Evolutionary conservation across 1,140 invertebrate species (phyloP).

Genomic region (Leptinotarsa lineolata): DNA sequence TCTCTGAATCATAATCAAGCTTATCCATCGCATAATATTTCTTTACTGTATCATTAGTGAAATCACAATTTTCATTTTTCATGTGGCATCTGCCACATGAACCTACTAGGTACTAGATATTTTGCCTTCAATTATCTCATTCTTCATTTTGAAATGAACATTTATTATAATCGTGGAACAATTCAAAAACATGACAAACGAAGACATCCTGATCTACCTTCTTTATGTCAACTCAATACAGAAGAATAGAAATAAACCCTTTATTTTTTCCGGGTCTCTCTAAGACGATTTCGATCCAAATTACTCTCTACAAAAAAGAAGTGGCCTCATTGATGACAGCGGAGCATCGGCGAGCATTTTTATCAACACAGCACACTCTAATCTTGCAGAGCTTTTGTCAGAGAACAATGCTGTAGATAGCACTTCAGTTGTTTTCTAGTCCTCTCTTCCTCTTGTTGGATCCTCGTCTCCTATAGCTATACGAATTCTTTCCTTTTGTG

Average conservation of each 20-base stretch:
- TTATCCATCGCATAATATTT: too few relatives aligned
- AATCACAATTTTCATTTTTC: too few relatives aligned
- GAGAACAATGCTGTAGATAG: slow-evolving; percentile 17
- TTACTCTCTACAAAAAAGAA: slow-evolving; percentile 7
- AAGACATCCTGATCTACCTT: background rate
- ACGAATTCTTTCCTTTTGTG: slow-evolving; percentile 7
- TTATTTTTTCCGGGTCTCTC: background rate
- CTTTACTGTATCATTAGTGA: too few relatives aligned
- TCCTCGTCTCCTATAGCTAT: background rate
- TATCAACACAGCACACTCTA: slow-evolving; percentile 21
- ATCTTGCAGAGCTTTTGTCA: slow-evolving; percentile 21
- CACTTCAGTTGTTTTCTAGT: slow-evolving; percentile 23
- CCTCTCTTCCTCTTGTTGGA: background rate
- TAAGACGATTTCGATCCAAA: slow-evolving; percentile 6
- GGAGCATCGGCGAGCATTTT: slow-evolving; percentile 14
- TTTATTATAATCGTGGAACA: too few relatives aligned
- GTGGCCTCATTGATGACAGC: slow-evolving; percentile 10
- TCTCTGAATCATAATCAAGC: too few relatives aligned
- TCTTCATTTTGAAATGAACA: too few relatives aligned
- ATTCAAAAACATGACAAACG: too few relatives aligned
- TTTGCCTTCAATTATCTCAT: too few relatives aligned
- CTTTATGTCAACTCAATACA: background rate
- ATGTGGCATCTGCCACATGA: too few relatives aligned
- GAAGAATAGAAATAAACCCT: slow-evolving; percentile 1
- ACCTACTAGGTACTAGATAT: too few relatives aligned